Evolutionary conservation across 1,140 invertebrate species (phyloP).

Genomic region (Hyles euphorbiae): DNA sequence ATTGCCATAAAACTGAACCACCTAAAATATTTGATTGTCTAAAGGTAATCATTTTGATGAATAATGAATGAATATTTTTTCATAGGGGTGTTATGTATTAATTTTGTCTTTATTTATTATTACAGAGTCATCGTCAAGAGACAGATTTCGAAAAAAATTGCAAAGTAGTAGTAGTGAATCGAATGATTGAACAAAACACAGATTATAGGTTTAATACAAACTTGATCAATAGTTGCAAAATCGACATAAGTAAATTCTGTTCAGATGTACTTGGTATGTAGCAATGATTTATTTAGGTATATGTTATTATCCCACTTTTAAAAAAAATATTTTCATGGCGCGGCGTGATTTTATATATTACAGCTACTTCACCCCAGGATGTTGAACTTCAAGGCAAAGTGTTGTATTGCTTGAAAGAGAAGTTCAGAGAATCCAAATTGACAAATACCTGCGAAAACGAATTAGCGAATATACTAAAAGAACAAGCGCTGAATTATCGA

Average conservation of each 20-base stretch:
- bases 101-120: slow-evolving; percentile 19
- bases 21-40: slow-evolving; percentile 84
- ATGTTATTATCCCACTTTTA: background rate
- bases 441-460: slow-evolving; percentile 87
- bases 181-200: slow-evolving; percentile 94
- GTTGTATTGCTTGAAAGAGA: slow-evolving; percentile 83
- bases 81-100: background rate
- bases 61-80: background rate
- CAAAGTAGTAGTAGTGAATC: slow-evolving; percentile 87
- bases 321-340: background rate
- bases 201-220: slow-evolving; percentile 95
- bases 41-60: slow-evolving; percentile 67
- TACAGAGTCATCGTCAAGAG: slow-evolving; percentile 86
- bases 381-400: slow-evolving; percentile 80
- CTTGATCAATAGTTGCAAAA: slow-evolving; percentile 84
- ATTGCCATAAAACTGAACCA: slow-evolving; percentile 83
- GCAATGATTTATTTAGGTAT: background rate
- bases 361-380: slow-evolving; percentile 71
- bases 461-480: slow-evolving; percentile 87
- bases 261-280: slow-evolving; percentile 78
- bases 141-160: slow-evolving; percentile 90
- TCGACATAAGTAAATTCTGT: slow-evolving; percentile 87
- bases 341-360: slow-evolving; percentile 19
- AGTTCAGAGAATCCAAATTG: slow-evolving; percentile 85
- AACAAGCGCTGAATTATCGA: slow-evolving; percentile 91